These are phyloP conservation scores for Megathymus violae DNA, from an alignment of 1,140 invertebrate genomes.

Conservation along the genomic window DNA sequence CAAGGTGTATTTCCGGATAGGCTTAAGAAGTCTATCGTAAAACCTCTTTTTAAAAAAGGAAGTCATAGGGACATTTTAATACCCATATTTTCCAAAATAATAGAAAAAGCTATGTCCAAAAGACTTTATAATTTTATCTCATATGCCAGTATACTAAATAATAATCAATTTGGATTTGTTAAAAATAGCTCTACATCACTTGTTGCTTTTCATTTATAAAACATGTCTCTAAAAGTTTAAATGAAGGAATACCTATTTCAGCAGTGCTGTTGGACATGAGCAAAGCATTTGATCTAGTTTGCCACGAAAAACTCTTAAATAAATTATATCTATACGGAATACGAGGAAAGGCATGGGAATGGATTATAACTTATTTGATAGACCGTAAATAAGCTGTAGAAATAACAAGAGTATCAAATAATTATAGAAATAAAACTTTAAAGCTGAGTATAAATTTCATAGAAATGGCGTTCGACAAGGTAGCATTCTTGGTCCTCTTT, in stretches of 20 bases:
- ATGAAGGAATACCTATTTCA: constrained; percentile 12
- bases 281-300: constrained; percentile 8
- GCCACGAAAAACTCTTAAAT: no score
- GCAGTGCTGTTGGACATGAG: not conserved
- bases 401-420: not conserved
- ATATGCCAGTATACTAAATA: not conserved
- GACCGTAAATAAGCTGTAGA: constrained; percentile 1
- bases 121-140: no score
- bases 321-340: no score
- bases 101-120: no score
- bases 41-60: no score
- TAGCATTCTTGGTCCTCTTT: no score
- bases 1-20: not conserved
- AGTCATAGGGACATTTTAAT: not conserved
- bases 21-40: no score
- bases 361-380: not conserved
- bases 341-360: not conserved
- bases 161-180: constrained; percentile 3
- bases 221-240: not conserved
- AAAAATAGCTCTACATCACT: constrained; percentile 8
- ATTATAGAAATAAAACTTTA: no score
- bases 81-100: not conserved
- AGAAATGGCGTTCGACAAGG: no score
- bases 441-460: no score
- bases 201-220: not conserved